Evolutionary conservation across 2,113 vertebrate species (phyloP), one percentile per base, ranked within the genome.

Genomic region (Theristicus caerulescens): DNA sequence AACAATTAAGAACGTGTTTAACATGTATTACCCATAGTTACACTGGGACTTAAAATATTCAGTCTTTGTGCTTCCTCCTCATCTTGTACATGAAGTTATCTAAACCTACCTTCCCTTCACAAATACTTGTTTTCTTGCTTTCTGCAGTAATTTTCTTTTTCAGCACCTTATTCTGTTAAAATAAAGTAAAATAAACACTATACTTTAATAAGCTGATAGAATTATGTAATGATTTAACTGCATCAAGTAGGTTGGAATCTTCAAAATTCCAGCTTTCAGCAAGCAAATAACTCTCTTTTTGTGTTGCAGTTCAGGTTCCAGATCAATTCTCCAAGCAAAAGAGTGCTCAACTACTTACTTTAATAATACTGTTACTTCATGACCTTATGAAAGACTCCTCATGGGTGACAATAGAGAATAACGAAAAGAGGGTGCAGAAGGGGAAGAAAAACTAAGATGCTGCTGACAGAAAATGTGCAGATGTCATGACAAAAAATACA

Each of bases 121-220:
- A 98, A 88, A 97, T 62, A 97, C 64, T 98, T 88, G 69, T 97
- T 96, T 98, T 99, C 79, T 97, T 98, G 89, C 66, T 98, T 94
- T 99, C 98, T 97, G 98, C 97, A 95, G 93, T 88, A 13, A 98
- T 95, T 97, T 98, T 98, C 94, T 98, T 99, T 96, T 98, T 98
- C 61, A 99, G 98, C 26, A 71, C 54, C 94, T 99, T 99, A 96
- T 98, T 99, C 99, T 99, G 95, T 97, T 83, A 97, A 98, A 78
- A 91, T 78, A 88, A 95, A 96, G 73, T 34, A 79, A 85, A 92
- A 16, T 6, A 86, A 82, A 22, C 11, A 73, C 54, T 72, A 29
- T 21, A 22, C 7, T 42, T 91, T 57, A 47, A 10, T 22, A 61
- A 81, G 8, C 62, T n/a, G 31, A 51, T 1, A 67, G 31, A 58